Evolutionary conservation across 2,797 vertebrate species (phyloP).

Genomic region (Gallinago nigripennis): DNA sequence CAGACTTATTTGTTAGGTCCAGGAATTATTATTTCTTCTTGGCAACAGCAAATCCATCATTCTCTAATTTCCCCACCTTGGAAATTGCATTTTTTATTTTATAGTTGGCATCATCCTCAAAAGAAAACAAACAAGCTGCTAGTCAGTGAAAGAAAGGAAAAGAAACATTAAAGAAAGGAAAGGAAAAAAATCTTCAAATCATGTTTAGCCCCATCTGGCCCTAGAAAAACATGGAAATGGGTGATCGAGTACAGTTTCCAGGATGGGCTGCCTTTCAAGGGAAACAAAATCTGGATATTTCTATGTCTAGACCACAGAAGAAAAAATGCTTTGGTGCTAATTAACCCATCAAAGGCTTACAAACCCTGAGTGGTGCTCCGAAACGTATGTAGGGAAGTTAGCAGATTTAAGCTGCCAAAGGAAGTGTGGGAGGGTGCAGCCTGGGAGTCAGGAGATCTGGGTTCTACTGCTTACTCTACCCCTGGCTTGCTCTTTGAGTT

Average conservation of each 20-base stretch:
- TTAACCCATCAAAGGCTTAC: slow-evolving; percentile 78
- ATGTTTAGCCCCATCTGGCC: slow-evolving; percentile 80
- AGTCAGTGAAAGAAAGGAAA: slow-evolving; percentile 71
- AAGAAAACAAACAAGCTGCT: slow-evolving; percentile 76
- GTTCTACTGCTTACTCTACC: background rate
- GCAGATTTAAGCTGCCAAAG: background rate
- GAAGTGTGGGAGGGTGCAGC: background rate
- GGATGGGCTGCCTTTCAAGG: slow-evolving; percentile 83
- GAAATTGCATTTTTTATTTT: slow-evolving; percentile 64
- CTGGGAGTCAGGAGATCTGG: background rate
- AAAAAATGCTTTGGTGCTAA: slow-evolving; percentile 81
- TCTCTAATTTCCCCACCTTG: slow-evolving; percentile 72
- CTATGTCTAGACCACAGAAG: slow-evolving; percentile 85
- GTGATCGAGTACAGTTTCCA: slow-evolving; percentile 74
- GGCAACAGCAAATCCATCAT: slow-evolving; percentile 68
- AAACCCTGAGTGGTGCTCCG: slow-evolving; percentile 19
- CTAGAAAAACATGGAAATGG: slow-evolving; percentile 79
- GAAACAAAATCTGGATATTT: slow-evolving; percentile 85
- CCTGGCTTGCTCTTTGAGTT: background rate
- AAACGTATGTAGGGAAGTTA: slow-evolving; percentile 17
- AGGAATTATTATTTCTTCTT: slow-evolving; percentile 71
- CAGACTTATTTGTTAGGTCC: slow-evolving; percentile 61
- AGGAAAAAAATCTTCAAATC: slow-evolving; percentile 68
- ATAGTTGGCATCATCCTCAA: slow-evolving; percentile 71
- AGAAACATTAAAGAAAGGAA: slow-evolving; percentile 60